Evolutionary conservation across 2,113 vertebrate genomes (phyloP).

Genomic region (Limnothrissa miodon): DNA sequence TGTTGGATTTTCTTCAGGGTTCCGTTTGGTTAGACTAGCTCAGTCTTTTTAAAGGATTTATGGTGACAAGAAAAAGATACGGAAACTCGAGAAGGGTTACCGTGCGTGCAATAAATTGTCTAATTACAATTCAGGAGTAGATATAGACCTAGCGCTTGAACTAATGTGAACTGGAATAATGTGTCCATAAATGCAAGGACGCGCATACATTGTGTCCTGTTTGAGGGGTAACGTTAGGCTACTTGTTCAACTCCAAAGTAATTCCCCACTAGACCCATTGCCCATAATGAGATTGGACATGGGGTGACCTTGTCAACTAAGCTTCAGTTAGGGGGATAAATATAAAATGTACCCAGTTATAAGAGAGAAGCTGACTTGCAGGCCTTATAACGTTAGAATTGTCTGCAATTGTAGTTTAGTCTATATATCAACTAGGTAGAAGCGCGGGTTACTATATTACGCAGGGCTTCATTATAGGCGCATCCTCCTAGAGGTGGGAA

Average conservation of each 20-base stretch:
- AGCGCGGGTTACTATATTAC: neutral
- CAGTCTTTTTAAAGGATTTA: too few species aligned
- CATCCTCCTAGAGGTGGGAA: neutral
- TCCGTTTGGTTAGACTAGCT: too few species aligned
- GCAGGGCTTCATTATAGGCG: neutral
- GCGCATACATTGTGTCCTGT: too few species aligned
- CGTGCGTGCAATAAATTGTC: too few species aligned
- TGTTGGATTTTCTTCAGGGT: too few species aligned
- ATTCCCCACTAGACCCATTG: neutral
- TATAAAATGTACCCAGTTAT: neutral
- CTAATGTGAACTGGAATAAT: too few species aligned
- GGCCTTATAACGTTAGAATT: neutral
- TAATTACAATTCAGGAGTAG: too few species aligned
- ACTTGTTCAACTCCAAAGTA: neutral
- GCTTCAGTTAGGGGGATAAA: neutral
- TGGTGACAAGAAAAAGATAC: too few species aligned
- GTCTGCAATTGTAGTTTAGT: neutral
- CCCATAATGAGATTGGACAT: neutral
- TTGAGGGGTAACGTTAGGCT: too few species aligned
- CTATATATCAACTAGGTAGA: neutral
- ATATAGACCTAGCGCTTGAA: too few species aligned
- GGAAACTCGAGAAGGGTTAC: too few species aligned
- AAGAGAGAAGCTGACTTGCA: neutral
- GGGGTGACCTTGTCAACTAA: conserved; percentile 4
- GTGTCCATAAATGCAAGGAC: too few species aligned